Conservation (phyloP, 2,888 invertebrate genomes). For the Drosophila paranaensis region DNA sequence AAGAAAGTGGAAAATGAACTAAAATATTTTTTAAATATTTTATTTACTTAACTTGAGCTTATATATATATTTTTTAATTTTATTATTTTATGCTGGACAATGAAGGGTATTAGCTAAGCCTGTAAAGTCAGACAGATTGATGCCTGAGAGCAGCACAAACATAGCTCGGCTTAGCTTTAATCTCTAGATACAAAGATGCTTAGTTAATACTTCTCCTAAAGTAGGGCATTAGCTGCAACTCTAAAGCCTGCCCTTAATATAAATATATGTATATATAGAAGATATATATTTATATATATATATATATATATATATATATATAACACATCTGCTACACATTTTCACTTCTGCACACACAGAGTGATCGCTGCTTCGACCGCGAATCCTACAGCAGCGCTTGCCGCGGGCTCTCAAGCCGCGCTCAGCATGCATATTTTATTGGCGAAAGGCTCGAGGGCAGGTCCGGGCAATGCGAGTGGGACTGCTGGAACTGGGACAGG, state of each 20-base stretch:
- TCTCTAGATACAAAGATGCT: not conserved
- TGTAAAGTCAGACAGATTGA: not conserved
- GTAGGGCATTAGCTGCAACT: slow-evolving; percentile 24
- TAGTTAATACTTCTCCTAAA: not conserved
- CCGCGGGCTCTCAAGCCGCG: slow-evolving; percentile 61
- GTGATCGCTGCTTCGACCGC: slow-evolving; percentile 33
- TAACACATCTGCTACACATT: slow-evolving; percentile 73
- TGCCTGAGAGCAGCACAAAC: not conserved
- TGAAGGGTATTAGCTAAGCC: too few relatives aligned
- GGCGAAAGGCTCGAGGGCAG: slow-evolving; percentile 63
- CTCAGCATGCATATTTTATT: slow-evolving; percentile 75
- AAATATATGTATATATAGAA: not conserved
- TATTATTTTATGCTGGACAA: too few relatives aligned
- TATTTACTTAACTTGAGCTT: too few relatives aligned
- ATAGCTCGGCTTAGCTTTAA: not conserved
- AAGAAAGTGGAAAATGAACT: too few relatives aligned
- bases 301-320: slow-evolving; percentile 19
- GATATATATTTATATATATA: slow-evolving; percentile 25
- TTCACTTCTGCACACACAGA: slow-evolving; percentile 60
- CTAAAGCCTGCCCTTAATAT: not conserved
- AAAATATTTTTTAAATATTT: too few relatives aligned
- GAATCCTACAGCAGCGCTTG: slow-evolving; percentile 34
- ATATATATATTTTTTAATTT: too few relatives aligned
- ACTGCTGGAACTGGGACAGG: slow-evolving; percentile 18
- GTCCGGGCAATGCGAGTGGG: slow-evolving; percentile 43